Conservation (phyloP, 2,888 invertebrate genomes). For the Prosopocoilus inquinatus region DNA sequence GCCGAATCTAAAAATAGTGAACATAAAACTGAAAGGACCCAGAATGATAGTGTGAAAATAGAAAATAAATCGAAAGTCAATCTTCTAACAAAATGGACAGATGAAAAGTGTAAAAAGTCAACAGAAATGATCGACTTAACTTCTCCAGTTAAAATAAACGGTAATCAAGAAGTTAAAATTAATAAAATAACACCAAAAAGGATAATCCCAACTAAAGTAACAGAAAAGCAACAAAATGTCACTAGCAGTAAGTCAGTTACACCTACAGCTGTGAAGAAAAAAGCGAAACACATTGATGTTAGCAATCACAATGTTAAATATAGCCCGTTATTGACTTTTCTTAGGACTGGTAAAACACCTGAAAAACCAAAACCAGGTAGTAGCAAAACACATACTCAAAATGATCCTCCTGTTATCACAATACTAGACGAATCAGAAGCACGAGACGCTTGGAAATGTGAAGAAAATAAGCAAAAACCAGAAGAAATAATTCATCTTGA, state of each 20-base stretch:
- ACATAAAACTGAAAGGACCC: background rate
- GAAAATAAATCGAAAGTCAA: background rate
- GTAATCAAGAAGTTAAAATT: slow-evolving; percentile 3
- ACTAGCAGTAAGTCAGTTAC: background rate
- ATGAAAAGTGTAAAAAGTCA: slow-evolving; percentile 6
- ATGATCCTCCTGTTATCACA: background rate
- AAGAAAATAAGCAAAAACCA: slow-evolving; percentile 7
- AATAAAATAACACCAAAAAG: slow-evolving; percentile 15
- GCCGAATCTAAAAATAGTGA: background rate
- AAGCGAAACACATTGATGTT: slow-evolving; percentile 3
- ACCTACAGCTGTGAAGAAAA: slow-evolving; percentile 15
- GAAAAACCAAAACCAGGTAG: slow-evolving; percentile 1
- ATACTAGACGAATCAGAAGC: slow-evolving; percentile 30
- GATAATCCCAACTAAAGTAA: slow-evolving; percentile 6
- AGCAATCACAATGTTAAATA: slow-evolving; percentile 7
- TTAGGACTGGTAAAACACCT: slow-evolving; percentile 7
- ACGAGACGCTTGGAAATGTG: slow-evolving; percentile 34
- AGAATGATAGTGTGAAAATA: background rate
- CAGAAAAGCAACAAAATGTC: slow-evolving; percentile 12
- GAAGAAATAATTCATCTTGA: background rate
- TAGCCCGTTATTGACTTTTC: slow-evolving; percentile 9
- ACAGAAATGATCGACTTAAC: slow-evolving; percentile 20
- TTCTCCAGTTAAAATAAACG: slow-evolving; percentile 11
- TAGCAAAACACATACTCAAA: background rate
- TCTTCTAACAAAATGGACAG: background rate